phyloP scores from a whole-genome alignment of 2,797 vertebrate genomes.

The Tokudaia tokunoshimensis region DNA sequence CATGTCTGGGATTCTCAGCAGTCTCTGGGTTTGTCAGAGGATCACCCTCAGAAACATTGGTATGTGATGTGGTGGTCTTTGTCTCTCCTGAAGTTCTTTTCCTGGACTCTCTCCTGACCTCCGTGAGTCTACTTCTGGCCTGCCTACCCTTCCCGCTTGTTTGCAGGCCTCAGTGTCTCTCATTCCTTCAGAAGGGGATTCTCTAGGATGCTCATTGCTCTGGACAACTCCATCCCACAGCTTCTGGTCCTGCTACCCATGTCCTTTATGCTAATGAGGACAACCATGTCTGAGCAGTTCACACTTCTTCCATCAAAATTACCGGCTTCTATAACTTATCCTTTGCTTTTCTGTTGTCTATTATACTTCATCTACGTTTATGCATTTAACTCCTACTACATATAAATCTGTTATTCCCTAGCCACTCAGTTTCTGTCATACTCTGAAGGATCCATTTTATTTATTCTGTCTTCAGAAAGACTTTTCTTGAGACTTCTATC shows the following conservation, averaged over 20 bases:
- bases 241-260: not conserved
- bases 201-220: not conserved
- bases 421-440: not conserved
- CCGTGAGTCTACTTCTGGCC: not conserved
- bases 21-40: not conserved
- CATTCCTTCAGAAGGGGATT: not conserved
- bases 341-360: not conserved
- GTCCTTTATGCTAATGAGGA: not conserved
- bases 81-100: not conserved
- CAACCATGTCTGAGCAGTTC: not conserved
- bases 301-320: not conserved
- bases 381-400: not conserved
- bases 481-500: not conserved
- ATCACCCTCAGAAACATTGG: not conserved
- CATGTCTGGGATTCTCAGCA: not conserved
- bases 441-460: not conserved
- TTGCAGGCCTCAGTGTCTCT: not conserved
- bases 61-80: not conserved
- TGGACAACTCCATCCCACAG: not conserved
- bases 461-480: not conserved
- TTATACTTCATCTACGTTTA: not conserved
- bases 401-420: not conserved
- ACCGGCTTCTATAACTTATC: not conserved
- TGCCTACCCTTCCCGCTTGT: not conserved
- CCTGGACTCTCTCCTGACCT: not conserved